Base-by-base conservation (phyloP, 2,797 vertebrate genomes). In the Podarcis siculus region DNA sequence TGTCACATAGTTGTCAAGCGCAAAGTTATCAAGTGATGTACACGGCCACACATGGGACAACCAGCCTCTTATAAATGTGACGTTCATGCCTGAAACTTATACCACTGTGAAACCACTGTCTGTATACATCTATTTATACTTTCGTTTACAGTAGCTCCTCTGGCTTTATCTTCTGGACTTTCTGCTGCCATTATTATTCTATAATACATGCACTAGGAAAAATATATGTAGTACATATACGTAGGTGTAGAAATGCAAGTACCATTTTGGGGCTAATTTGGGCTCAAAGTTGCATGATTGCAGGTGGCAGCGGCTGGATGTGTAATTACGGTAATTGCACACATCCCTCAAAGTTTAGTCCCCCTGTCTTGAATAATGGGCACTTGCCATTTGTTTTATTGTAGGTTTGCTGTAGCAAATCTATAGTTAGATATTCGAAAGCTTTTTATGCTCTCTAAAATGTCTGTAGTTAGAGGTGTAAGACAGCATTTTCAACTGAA, bases 161-260 rank as follows among this genome's bases (percentile, higher is more conserved):
- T 86, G 83, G 83, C 21, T 73, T 73, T 42, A 39, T 58, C 37
- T 88, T 58, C 77, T 87, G 10, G 2, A 3, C 4, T 92, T 86
- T n/a, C 81, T 82, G 4, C 3, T 87, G 27, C 35, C 92, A 89
- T 83, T 73, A 25, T 85, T 90, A 92, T 6, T 88, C 23, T 85
- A 55, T 3, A 21, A 10, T 55, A 81, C 58, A 25, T 32, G 15
- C 32, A 81, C 80, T 90, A 61, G 35, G 7, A 83, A 0, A 73
- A 90, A 25, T 10, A 42, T 39, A 30, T 13, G 45, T 87, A 17
- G 6, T 15, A 72, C 12, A 8, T 73, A 87, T 58, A 30, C n/a
- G 69, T 87, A 55, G 69, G 30, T 73, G 55, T 75, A 64, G 55
- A 81, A 81, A 61, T 35, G 32, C 76, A 71, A 35, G 3, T 32